Evolutionary conservation across 2,888 invertebrate species (phyloP), one percentile per base, ranked within the genome.

Genomic region (Aelia acuminata): DNA sequence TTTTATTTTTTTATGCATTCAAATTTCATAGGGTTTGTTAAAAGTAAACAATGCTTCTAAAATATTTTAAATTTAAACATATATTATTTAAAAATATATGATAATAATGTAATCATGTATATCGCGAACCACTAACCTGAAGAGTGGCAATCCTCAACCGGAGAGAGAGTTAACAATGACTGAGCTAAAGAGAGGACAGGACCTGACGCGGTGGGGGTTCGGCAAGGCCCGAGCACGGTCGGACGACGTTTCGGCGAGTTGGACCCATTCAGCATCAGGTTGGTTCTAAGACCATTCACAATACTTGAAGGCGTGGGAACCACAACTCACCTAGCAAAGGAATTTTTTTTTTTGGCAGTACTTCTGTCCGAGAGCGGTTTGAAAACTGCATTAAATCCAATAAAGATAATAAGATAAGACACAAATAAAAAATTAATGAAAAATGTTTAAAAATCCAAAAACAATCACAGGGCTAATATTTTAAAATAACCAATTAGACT

Each of bases 131-230:
- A 70, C 63, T 70, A 70, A 70, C 63, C 63, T 70, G 31, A 0
- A 35, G 63, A 70, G 35, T 70, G 63, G 63, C 63, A 70, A 70
- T 70, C 63, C 63, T 70, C 35, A 70, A 7, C 20, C 63, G 5
- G 63, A 70, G 63, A 35, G 31, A 70, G 63, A 18, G 63, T 70
- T 70, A 70, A 70, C 63, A 70, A 70, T 70, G 63, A 70, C 63
- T 70, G 63, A 70, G 63, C 63, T 35, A 70, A 15, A 8, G 35
- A 35, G 63, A 70, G 35, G 63, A 70, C 63, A 35, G 63, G 18
- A 20, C 31, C 18, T 5, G 63, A 35, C 31, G 63, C 63, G 63
- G 63, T 70, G 63, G 63, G 63, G 63, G 63, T 70, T 70, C 63
- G 63, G 63, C 63, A 70, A 35, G 18, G 15, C 63, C 63, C 63